A percentile compares a stretch with the other conserved stretches of the same genome.
Conservation (phyloP, 2,113 vertebrate species). For the Labeo catla region DNA sequence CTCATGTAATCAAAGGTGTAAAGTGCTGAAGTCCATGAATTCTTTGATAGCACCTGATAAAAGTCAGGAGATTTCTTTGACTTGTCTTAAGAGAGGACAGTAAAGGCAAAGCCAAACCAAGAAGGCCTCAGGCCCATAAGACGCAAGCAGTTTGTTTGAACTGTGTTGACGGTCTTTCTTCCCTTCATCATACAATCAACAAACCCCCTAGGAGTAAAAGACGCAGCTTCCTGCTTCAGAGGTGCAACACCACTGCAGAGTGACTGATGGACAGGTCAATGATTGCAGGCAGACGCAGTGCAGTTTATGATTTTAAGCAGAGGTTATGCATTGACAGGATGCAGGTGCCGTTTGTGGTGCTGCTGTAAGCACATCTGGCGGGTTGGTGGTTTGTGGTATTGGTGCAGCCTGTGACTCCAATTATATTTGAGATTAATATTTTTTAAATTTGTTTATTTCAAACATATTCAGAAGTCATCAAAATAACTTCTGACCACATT, state of each 20-base stretch:
- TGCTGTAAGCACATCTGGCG: background rate
- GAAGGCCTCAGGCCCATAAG: slow-evolving; percentile 50
- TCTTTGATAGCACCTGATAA: slow-evolving; percentile 68
- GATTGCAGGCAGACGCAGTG: slow-evolving; percentile 13
- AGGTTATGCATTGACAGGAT: slow-evolving; percentile 5
- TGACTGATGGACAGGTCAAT: slow-evolving; percentile 31
- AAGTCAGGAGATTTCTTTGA: slow-evolving; percentile 65
- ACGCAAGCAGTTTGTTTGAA: slow-evolving; percentile 46
- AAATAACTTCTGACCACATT: background rate
- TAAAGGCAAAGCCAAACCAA: slow-evolving; percentile 39
- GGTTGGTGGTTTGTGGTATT: background rate
- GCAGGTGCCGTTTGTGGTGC: background rate
- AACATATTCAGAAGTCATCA: background rate
- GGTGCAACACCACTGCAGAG: slow-evolving; percentile 19
- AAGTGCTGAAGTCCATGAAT: slow-evolving; percentile 73
- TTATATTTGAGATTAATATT: no score
- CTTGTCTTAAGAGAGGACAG: slow-evolving; percentile 35
- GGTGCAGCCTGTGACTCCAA: background rate
- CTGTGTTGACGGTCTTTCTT: slow-evolving; percentile 46
- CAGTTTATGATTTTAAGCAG: slow-evolving; percentile 28
- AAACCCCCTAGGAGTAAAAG: slow-evolving; percentile 42
- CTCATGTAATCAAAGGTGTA: slow-evolving; percentile 67
- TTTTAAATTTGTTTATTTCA: background rate
- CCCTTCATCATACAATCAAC: slow-evolving; percentile 38
- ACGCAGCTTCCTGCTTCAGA: slow-evolving; percentile 31